A percentile compares a stretch with the other conserved stretches of the same genome.
Evolutionary conservation across 2,797 vertebrate species (phyloP).

Genomic region (Anomalospiza imberbis): DNA sequence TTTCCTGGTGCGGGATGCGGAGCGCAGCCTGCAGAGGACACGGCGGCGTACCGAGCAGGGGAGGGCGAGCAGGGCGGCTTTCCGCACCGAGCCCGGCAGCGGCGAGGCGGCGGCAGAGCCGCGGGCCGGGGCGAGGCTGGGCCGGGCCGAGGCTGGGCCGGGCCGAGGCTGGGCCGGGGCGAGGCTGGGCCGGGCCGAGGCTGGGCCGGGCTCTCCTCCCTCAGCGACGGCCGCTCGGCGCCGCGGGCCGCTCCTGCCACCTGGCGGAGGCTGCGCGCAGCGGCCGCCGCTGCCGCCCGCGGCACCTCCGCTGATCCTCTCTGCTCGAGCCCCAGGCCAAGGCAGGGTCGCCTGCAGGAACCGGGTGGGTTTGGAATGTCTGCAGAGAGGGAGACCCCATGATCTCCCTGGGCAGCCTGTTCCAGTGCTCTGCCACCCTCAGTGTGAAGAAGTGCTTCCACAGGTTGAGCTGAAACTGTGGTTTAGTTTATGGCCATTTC

Average conservation of each 20-base stretch:
- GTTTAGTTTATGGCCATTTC: background rate
- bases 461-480: background rate
- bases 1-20: rapidly evolving
- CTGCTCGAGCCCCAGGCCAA: no score
- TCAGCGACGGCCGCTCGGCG: no score
- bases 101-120: background rate
- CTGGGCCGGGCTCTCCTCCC: background rate
- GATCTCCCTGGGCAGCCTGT: background rate
- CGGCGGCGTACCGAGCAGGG: no score
- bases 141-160: background rate
- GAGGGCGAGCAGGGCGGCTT: background rate
- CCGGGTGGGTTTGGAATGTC: background rate
- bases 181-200: no score
- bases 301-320: background rate
- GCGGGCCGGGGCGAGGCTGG: background rate
- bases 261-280: background rate
- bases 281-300: background rate
- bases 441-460: background rate
- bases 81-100: background rate
- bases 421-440: background rate
- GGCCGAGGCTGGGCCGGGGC: no score
- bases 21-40: background rate
- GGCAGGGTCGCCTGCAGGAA: background rate
- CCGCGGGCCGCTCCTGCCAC: background rate
- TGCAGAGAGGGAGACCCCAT: background rate